Evolutionary conservation across 2,113 vertebrate genomes (phyloP).

Genomic region (Protomyctophum bolini): DNA sequence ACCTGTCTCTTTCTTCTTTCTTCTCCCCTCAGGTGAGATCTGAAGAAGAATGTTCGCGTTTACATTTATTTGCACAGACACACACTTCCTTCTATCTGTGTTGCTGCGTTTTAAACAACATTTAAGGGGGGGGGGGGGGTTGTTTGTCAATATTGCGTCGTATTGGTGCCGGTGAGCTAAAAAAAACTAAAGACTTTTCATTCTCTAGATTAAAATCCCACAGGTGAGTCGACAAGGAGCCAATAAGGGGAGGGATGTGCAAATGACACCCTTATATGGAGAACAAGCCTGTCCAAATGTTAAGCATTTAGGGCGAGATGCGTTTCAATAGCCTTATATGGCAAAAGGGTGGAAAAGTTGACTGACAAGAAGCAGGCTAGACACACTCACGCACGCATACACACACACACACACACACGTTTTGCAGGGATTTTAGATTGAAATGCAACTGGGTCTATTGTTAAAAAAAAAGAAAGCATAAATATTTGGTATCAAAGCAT

Average conservation of each 20-base stretch:
- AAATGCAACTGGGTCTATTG: too few relatives aligned
- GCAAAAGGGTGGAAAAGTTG: slow-evolving; percentile 41
- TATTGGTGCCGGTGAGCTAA: neutral
- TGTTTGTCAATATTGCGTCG: neutral
- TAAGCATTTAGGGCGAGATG: slow-evolving; percentile 32
- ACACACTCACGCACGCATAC: too few relatives aligned
- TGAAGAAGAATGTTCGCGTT: slow-evolving; percentile 39
- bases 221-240: slow-evolving; percentile 45
- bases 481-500: too few relatives aligned
- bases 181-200: neutral
- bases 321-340: slow-evolving; percentile 64
- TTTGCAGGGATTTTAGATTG: too few relatives aligned
- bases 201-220: neutral
- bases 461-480: too few relatives aligned
- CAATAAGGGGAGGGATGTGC: slow-evolving; percentile 27
- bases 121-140: neutral
- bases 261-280: slow-evolving; percentile 69
- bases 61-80: neutral
- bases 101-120: neutral
- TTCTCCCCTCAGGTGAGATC: slow-evolving; percentile 54
- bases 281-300: slow-evolving; percentile 47
- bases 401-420: too few relatives aligned
- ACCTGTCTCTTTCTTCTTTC: slow-evolving; percentile 1
- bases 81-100: neutral
- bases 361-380: neutral